phyloP scores from a whole-genome alignment of 2,113 vertebrate species.

The Pseudolaguvia tuberculata region DNA sequence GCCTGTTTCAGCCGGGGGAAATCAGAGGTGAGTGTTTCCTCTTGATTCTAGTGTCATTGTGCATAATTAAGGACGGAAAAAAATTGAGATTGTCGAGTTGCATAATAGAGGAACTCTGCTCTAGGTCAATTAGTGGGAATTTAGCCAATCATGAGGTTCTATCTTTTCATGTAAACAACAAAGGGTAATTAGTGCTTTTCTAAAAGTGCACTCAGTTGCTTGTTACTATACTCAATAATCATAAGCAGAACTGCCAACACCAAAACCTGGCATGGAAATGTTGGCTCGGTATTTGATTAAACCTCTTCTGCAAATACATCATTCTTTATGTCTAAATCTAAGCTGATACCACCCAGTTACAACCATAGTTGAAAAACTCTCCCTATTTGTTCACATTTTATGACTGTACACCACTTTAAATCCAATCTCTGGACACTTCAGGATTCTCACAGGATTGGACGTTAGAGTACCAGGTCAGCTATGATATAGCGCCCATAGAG shows the following conservation, averaged over 20 bases:
- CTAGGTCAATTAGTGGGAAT: neutral
- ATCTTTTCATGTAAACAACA: neutral
- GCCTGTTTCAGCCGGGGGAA: slow-evolving; percentile 96
- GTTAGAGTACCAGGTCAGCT: too few species aligned
- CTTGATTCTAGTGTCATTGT: slow-evolving; percentile 1
- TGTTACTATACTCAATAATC: neutral
- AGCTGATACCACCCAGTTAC: neutral
- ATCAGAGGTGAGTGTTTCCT: slow-evolving; percentile 78
- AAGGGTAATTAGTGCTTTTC: neutral
- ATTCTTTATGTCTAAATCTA: neutral
- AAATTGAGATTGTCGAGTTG: neutral
- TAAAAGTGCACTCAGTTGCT: neutral
- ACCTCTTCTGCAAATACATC: neutral
- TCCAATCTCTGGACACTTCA: too few species aligned
- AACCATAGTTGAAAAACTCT: neutral
- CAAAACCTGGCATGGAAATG: neutral
- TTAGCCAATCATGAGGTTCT: neutral
- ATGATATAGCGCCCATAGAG: too few species aligned
- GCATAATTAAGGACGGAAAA: slow-evolving; percentile 9
- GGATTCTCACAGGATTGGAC: too few species aligned
- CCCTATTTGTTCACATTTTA: neutral
- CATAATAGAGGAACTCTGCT: neutral
- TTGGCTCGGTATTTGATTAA: neutral
- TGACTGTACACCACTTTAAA: too few species aligned
- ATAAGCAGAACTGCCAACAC: neutral